These are phyloP conservation scores for Zophobas atratus DNA, from an alignment of 1,140 invertebrate species.

Conservation along the genomic window DNA sequence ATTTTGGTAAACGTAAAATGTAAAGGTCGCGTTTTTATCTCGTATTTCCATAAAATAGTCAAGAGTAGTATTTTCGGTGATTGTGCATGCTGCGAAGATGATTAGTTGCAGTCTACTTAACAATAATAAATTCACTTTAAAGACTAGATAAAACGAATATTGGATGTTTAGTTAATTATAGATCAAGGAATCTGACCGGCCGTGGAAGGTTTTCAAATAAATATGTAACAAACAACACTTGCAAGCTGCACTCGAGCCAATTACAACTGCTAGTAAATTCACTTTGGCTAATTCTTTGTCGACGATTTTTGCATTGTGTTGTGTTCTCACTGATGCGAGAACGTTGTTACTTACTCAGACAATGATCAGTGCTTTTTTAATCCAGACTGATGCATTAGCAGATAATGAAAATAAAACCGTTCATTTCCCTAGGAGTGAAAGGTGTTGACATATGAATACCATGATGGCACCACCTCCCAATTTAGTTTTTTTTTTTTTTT, in stretches of 20 bases:
- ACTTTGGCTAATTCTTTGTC: conserved; percentile 14
- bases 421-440: conserved; percentile 18
- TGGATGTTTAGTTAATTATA: conserved; percentile 46
- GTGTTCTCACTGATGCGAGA: neutral
- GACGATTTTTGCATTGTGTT: neutral
- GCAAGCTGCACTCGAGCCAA: neutral
- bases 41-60: conserved; percentile 10
- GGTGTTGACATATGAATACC: conserved; percentile 1
- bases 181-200: conserved; percentile 48
- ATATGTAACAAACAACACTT: conserved; percentile 37
- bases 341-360: neutral
- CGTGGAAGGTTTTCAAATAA: conserved; percentile 41
- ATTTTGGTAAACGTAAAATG: conserved; percentile 47
- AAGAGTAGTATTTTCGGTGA: conserved; percentile 22
- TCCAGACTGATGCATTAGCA: neutral
- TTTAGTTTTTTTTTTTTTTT: conserved; percentile 6
- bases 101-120: neutral
- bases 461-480: neutral
- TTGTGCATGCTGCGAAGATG: neutral
- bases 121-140: conserved; percentile 24
- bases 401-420: conserved; percentile 21
- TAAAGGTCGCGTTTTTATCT: conserved; percentile 45
- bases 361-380: conserved; percentile 6
- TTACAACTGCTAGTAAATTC: conserved; percentile 12
- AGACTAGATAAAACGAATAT: conserved; percentile 33